Conservation (phyloP, 2,797 vertebrate genomes). For the Botia almorhae region DNA sequence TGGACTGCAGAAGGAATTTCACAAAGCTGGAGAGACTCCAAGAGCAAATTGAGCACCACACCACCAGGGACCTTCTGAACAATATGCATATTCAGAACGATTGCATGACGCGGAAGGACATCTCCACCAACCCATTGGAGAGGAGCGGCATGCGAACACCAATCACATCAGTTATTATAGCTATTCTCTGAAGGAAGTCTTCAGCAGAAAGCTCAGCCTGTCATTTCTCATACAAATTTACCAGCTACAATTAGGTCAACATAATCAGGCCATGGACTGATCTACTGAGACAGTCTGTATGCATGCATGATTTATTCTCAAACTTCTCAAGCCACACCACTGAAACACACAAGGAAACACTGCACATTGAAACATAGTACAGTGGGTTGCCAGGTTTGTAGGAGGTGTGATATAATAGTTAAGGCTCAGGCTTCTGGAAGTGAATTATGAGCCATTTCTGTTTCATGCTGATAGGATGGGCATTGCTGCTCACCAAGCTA, state of each 20-base stretch:
- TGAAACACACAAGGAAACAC: too few species aligned
- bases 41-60: slow-evolving; percentile 51
- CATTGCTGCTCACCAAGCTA: too few species aligned
- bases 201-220: neutral
- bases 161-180: slow-evolving; percentile 10
- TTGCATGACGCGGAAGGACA: slow-evolving; percentile 48
- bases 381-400: neutral
- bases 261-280: neutral
- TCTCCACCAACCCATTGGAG: slow-evolving; percentile 14
- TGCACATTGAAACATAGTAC: too few species aligned
- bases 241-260: neutral
- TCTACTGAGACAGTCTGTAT: neutral
- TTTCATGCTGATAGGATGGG: too few species aligned
- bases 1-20: slow-evolving; percentile 49
- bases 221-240: neutral
- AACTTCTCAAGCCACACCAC: too few species aligned
- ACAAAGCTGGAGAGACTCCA: slow-evolving; percentile 59
- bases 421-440: too few species aligned
- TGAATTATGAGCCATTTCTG: too few species aligned
- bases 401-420: neutral
- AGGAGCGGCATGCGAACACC: neutral
- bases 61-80: slow-evolving; percentile 56
- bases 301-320: neutral
- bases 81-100: slow-evolving; percentile 55
- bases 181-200: neutral